These are phyloP conservation scores for Steromphala cineraria DNA, from an alignment of 2,888 invertebrate genomes.

Conservation along the genomic window DNA sequence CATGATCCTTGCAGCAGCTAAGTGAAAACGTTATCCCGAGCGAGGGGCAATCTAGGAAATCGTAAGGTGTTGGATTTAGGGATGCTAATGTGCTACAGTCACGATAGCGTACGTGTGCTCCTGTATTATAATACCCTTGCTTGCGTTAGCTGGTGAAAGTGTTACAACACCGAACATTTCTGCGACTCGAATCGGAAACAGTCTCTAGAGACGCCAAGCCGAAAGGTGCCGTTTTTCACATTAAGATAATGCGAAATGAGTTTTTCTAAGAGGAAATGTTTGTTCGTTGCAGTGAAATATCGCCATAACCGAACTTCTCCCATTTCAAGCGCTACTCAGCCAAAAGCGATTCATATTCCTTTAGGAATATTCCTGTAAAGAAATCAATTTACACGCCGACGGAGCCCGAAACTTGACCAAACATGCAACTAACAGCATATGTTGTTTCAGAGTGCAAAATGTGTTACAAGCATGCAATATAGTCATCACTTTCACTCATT, in stretches of 20 bases:
- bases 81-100: background rate
- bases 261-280: constrained; percentile 5
- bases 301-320: constrained; percentile 7
- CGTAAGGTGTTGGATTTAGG: background rate
- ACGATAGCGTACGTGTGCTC: background rate
- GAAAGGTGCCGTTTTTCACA: constrained; percentile 13
- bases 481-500: background rate
- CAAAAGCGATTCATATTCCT: background rate
- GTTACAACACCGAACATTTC: background rate
- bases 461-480: background rate
- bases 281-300: background rate
- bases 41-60: background rate
- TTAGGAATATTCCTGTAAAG: background rate
- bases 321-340: background rate
- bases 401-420: background rate
- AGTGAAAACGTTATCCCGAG: constrained; percentile 9
- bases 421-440: constrained; percentile 4
- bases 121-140: too few relatives aligned
- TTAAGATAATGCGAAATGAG: constrained; percentile 13
- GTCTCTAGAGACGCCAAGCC: background rate
- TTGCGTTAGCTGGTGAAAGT: background rate
- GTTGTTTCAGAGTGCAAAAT: background rate
- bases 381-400: background rate
- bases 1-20: background rate
- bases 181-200: background rate